A percentile compares a stretch with the other conserved stretches of the same genome.
phyloP scores from a whole-genome alignment of 2,888 invertebrate genomes.

The Pristionchus japonicus region DNA sequence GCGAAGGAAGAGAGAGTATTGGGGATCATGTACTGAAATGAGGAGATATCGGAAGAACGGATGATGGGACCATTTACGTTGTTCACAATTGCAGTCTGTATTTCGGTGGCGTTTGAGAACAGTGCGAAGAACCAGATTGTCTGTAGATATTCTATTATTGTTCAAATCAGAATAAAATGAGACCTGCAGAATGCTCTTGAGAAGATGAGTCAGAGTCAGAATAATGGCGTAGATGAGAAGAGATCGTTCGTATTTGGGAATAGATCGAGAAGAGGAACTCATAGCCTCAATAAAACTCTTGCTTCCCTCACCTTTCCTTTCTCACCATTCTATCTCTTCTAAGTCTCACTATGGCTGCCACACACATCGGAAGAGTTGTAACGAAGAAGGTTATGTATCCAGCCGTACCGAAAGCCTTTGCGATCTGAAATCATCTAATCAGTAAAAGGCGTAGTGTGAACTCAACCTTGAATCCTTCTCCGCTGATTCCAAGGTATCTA shows the following conservation, averaged over 20 bases:
- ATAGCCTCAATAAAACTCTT: not conserved
- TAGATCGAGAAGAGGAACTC: not conserved
- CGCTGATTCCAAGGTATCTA: not conserved
- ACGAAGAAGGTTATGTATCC: not conserved
- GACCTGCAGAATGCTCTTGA: not conserved
- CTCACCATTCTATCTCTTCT: not conserved
- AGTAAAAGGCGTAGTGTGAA: not conserved
- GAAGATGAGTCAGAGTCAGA: not conserved
- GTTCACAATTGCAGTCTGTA: not conserved
- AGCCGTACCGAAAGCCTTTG: not conserved
- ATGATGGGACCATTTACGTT: not conserved
- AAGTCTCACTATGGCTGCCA: not conserved
- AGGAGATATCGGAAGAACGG: not conserved
- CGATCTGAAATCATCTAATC: not conserved
- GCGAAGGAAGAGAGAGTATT: not conserved
- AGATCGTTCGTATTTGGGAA: not conserved
- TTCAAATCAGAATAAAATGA: not conserved
- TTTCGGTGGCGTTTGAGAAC: not conserved
- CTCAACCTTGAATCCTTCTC: not conserved
- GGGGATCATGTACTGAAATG: not conserved
- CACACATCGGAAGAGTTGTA: not conserved
- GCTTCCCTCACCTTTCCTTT: not conserved
- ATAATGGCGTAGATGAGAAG: not conserved
- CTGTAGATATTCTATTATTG: not conserved
- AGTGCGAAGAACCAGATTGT: not conserved